Conservation (phyloP, 2,113 vertebrate species). For the Paedocypris sp. region DNA sequence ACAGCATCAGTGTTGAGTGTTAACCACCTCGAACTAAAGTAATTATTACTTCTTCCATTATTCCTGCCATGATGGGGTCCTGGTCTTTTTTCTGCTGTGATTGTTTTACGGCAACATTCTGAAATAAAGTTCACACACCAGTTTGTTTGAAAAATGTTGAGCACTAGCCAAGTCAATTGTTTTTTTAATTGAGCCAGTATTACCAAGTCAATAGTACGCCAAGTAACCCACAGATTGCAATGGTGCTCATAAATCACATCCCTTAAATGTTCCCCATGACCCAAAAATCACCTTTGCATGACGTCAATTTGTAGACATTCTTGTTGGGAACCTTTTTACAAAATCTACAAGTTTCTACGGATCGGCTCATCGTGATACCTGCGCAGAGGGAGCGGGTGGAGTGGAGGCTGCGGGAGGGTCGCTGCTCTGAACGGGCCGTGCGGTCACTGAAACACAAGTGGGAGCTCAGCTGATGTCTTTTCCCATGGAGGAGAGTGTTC, state of each 20-base stretch:
- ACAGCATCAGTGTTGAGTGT: not conserved
- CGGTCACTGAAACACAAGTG: not conserved
- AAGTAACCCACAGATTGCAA: no score
- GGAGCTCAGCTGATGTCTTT: not conserved
- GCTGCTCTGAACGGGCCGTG: conserved; percentile 13
- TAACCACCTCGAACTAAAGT: no score
- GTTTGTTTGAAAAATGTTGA: not conserved
- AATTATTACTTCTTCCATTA: conserved; percentile 76
- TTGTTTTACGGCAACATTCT: conserved; percentile 55
- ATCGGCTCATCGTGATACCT: not conserved
- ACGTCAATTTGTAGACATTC: no score
- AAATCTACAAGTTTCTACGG: no score
- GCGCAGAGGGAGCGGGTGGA: not conserved
- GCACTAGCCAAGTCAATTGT: not conserved
- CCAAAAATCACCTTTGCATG: no score
- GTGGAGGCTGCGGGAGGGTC: not conserved
- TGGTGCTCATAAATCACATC: no score
- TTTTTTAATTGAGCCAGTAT: no score
- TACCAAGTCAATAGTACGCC: no score
- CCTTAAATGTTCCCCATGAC: no score
- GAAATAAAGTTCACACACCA: not conserved
- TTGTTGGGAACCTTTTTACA: no score
- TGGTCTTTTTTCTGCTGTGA: conserved; percentile 72
- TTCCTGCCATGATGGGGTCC: conserved; percentile 81
- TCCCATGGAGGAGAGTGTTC: not conserved